A percentile compares a stretch with the other conserved stretches of the same genome.
These are phyloP conservation scores for Lottia scabra DNA, from an alignment of 2,888 invertebrate genomes.

Conservation along the genomic window DNA sequence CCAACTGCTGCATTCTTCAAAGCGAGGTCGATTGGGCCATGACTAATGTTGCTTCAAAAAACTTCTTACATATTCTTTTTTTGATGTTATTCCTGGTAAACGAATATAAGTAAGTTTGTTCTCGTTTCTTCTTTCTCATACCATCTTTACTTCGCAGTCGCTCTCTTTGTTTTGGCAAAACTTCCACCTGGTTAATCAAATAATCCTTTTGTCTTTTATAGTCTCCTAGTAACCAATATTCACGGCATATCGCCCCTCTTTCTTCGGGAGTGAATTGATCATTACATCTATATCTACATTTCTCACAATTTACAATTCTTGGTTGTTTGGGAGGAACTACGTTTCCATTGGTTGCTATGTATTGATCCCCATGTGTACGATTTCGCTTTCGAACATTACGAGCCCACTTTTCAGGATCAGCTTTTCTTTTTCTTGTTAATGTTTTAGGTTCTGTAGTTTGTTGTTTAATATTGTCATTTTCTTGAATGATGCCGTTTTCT, in stretches of 20 bases:
- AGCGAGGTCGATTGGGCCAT: neutral
- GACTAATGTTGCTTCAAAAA: neutral
- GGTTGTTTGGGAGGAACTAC: neutral
- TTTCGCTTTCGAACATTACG: neutral
- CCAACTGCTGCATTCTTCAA: neutral
- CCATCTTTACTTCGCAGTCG: neutral
- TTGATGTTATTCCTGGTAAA: neutral
- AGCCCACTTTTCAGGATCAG: neutral
- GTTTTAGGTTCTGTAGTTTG: neutral
- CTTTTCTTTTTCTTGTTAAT: neutral
- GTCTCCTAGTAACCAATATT: neutral
- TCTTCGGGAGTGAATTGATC: neutral
- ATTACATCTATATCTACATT: neutral
- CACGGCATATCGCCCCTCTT: neutral
- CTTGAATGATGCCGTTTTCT: no score
- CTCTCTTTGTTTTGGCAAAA: neutral
- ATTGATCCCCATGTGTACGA: neutral
- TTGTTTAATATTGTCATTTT: no score
- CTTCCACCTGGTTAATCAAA: neutral
- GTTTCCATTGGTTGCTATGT: neutral
- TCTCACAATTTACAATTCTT: neutral
- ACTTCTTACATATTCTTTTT: neutral
- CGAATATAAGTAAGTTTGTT: neutral
- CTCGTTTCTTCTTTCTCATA: neutral
- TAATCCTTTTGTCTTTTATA: neutral